Percentiles rank a stretch among this genome's conserved stretches.
Conservation (phyloP, 2,797 vertebrate species). For the Schizopygopsis malacanthus region DNA sequence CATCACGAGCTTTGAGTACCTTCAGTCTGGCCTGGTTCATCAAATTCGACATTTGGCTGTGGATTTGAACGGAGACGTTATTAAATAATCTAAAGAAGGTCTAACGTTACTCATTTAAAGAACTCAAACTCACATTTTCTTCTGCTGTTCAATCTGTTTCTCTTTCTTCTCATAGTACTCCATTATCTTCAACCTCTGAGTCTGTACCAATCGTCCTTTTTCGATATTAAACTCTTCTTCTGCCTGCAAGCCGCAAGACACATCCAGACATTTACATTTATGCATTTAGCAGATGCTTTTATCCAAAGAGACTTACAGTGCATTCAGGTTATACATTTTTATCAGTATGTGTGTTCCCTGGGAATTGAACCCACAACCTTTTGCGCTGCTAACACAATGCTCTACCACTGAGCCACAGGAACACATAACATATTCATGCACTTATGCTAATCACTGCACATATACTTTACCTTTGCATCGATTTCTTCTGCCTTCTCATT, state of each 20-base stretch:
- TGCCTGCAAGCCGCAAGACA: constrained; percentile 78
- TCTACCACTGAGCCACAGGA: too few relatives aligned
- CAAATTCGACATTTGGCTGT: constrained; percentile 97
- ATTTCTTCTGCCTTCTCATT: constrained; percentile 99
- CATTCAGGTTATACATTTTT: too few relatives aligned
- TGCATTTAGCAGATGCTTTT: too few relatives aligned
- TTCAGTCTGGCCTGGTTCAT: constrained; percentile 98
- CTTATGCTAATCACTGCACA: too few relatives aligned
- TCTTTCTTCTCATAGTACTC: constrained; percentile 99
- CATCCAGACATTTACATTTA: not conserved
- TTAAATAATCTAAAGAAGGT: not conserved
- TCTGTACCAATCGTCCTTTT: constrained; percentile 97
- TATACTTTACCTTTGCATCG: constrained; percentile 90
- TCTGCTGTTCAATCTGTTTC: constrained; percentile 99
- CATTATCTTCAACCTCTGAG: constrained; percentile 98
- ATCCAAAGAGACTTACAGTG: too few relatives aligned
- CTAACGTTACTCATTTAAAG: not conserved
- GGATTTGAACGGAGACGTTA: constrained; percentile 4
- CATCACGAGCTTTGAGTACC: constrained; percentile 95
- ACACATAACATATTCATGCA: not conserved
- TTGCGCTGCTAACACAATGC: too few relatives aligned
- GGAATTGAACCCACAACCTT: too few relatives aligned
- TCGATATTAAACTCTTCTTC: constrained; percentile 99
- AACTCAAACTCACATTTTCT: constrained; percentile 92
- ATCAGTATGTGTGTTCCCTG: too few relatives aligned